Base-by-base conservation (phyloP, 2,113 vertebrate genomes). In the human (Homo sapiens) region DNA sequence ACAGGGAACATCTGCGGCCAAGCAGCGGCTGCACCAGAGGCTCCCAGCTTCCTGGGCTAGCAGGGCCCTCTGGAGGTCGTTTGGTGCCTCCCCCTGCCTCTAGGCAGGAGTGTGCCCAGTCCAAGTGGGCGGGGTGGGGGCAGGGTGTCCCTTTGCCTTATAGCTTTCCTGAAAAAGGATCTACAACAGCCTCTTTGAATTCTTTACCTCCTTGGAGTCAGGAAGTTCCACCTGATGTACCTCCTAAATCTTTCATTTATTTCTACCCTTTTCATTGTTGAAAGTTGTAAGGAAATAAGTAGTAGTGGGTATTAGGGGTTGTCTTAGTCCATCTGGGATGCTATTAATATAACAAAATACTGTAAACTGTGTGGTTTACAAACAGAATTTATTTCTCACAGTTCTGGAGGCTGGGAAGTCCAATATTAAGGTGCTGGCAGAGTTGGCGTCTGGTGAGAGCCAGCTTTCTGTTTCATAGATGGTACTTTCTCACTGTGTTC, bases 41-140 rank as follows among this genome's bases (percentile, higher is more conserved):
- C 50, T 40, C 25, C 43, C 16, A 2, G 20, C 89, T 78, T 91
- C 16, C 81, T 14, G 3, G 68, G 66, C 76, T 68, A 57, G 17
- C 30, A 73, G 76, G 50, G 80, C 75, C 86, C 93, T 97, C 95
- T 93, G 72, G 96, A 96, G 91, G 96, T 93, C 83, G 57, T 68
- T 83, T 16, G 35, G 38, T 48, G 61, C 68, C 82, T 95, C 64
- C 23, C 61, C 35, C 35, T 38, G 68, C 66, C 81, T 87, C 57
- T 45, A 50, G 79, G 87, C 82, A 93, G 55, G 76, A 76, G 25
- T 78, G 86, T 55, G 14, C 52, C 64, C 50, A 27, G 38, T 88
- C 81, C 83, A 86, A 93, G 87, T 45, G 81, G 70, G 68, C 55
- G 2, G 0, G 32, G 22, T 8, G 4, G 64, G 81, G 48, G 22